These are phyloP conservation scores for Antrozous pallidus DNA, from an alignment of 2,797 vertebrate species.

Conservation along the genomic window DNA sequence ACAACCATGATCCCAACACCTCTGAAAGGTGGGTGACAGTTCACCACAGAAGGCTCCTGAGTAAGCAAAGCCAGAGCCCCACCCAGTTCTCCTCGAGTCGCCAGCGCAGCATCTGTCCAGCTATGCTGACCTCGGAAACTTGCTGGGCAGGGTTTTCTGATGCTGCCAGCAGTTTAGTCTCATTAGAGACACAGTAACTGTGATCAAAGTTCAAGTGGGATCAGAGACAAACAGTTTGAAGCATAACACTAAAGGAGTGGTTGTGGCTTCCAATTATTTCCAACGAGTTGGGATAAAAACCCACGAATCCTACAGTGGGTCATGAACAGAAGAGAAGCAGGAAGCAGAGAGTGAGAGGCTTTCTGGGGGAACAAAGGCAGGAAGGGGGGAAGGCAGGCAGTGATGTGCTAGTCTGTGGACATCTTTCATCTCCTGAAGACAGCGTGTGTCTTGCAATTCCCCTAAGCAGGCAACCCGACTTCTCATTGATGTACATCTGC, in stretches of 20 bases:
- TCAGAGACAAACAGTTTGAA: slow-evolving; percentile 37
- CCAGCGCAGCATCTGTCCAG: neutral
- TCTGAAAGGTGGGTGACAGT: neutral
- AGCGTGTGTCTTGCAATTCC: neutral
- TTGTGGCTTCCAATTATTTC: neutral
- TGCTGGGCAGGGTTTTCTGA: neutral
- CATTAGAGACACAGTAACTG: slow-evolving; percentile 30
- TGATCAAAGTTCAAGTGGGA: slow-evolving; percentile 4
- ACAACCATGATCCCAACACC: neutral
- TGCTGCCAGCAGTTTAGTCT: neutral
- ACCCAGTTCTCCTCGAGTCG: accelerated
- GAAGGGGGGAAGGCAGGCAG: neutral
- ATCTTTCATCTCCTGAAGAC: neutral
- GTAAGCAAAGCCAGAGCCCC: neutral
- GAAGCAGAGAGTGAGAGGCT: neutral
- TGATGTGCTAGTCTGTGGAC: neutral
- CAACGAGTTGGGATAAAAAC: neutral
- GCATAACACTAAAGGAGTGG: neutral
- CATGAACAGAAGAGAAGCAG: neutral
- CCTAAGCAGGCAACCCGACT: neutral
- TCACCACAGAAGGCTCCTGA: neutral
- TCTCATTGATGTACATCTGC: neutral
- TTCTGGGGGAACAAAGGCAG: neutral
- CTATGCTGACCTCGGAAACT: neutral
- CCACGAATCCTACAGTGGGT: neutral